phyloP scores from a whole-genome alignment of 2,888 invertebrate genomes.

The Ichneumon xanthorius region DNA sequence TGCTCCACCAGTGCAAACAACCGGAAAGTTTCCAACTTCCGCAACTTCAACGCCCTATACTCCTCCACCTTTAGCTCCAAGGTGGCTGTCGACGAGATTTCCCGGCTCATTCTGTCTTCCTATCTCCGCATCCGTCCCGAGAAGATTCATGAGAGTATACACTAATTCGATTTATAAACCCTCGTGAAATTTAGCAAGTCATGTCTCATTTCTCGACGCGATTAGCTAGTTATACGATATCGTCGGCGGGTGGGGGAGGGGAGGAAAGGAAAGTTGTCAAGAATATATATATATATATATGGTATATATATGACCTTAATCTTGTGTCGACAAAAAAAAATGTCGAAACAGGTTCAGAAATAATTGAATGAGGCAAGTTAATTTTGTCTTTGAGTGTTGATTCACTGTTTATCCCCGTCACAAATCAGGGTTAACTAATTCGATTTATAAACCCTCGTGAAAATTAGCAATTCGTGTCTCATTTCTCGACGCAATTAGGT shows the following conservation, averaged over 20 bases:
- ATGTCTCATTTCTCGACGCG: slow-evolving; percentile 68
- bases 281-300: too few relatives aligned
- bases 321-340: too few relatives aligned
- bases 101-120: slow-evolving; percentile 38
- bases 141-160: slow-evolving; percentile 75
- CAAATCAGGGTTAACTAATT: too few relatives aligned
- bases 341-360: too few relatives aligned
- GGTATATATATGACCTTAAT: too few relatives aligned
- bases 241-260: background rate
- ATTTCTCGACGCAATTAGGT: too few relatives aligned
- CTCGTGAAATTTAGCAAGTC: slow-evolving; percentile 74
- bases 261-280: background rate
- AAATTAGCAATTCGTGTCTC: too few relatives aligned
- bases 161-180: slow-evolving; percentile 77
- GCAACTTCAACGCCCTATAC: slow-evolving; percentile 47
- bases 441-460: too few relatives aligned
- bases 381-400: too few relatives aligned
- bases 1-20: slow-evolving; percentile 35
- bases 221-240: background rate
- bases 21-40: slow-evolving; percentile 51
- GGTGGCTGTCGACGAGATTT: slow-evolving; percentile 38
- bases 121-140: slow-evolving; percentile 54
- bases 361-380: too few relatives aligned
- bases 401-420: too few relatives aligned
- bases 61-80: slow-evolving; percentile 22